Evolutionary conservation across 2,113 vertebrate species (phyloP).

Genomic region (Rostratula benghalensis): DNA sequence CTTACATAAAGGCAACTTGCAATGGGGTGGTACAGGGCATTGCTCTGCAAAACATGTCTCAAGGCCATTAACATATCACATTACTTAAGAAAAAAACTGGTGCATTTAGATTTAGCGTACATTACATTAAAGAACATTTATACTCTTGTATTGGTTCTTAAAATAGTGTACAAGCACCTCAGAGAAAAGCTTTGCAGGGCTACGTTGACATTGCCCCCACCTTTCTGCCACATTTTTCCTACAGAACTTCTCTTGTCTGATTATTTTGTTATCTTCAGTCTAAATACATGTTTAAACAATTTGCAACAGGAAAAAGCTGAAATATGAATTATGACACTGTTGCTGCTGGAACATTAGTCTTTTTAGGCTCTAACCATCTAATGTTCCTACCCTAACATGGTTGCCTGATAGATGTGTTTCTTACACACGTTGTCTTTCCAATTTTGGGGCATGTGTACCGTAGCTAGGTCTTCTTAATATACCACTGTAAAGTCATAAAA

Average conservation of each 20-base stretch:
- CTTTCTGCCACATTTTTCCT: neutral
- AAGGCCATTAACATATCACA: neutral
- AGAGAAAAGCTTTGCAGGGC: neutral
- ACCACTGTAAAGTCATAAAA: neutral
- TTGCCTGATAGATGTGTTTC: neutral
- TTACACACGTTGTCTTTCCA: neutral
- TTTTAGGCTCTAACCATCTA: neutral
- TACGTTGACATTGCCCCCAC: neutral
- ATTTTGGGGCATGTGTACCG: neutral
- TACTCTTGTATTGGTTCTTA: neutral
- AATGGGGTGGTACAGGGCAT: neutral
- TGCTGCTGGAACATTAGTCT: neutral
- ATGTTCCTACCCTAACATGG: neutral
- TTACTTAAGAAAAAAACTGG: neutral
- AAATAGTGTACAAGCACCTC: neutral
- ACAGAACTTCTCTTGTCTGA: neutral
- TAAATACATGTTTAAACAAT: neutral
- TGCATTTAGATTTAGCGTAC: neutral
- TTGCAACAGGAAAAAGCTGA: neutral
- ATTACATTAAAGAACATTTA: neutral
- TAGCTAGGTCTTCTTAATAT: neutral
- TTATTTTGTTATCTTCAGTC: neutral
- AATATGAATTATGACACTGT: neutral
- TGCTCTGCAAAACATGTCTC: neutral
- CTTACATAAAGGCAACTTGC: neutral